Evolutionary conservation across 2,888 invertebrate species (phyloP), one percentile per base, ranked within the genome.

Genomic region (Polymixis lichenea): DNA sequence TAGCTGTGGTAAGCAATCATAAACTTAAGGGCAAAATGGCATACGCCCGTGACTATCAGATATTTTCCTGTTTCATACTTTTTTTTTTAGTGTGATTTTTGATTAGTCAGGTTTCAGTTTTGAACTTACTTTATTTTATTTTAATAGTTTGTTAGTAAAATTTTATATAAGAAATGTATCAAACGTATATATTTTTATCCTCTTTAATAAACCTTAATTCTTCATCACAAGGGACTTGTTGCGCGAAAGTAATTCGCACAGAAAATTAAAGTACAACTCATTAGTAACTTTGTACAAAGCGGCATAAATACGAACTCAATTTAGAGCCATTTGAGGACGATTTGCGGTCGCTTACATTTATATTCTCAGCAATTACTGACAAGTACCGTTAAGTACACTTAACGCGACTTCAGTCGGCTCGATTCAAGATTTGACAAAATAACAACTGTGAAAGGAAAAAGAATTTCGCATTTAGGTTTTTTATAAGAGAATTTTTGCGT

Each of bases 361-460:
- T 64, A 71, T 72, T 83, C 46, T 46, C 73, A 83, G 68, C 83
- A 86, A 75, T 86, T 75, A 84, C 65, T 71, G 28, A 61, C 38
- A 70, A 84, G 78, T 60, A 49, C 51, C 28, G 11, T 56, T n/a
- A 55, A 84, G 64, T 65, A 76, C 60, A 28, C 71, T 82, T 61
- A 28, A 70, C 22, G 15, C 6, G n/a, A 32, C n/a, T 82, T 68
- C 73, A 64, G 46, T 72, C 32, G 38, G 7, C 28, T 72, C 9
- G 46, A 56, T 51, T 71, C 49, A 70, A 49, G 22, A 68, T 72
- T 67, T 69, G 53, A 60, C 43, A 64, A 60, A 79, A 66, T 73
- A 69, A 72, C 60, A 72, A 79, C 46, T n/a, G 38, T 17, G 15
- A 1, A 1, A 66, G 9, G 4, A 51, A 77, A 4, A 15, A 5